phyloP scores from a whole-genome alignment of 2,888 invertebrate species.

The Germaria angustata region DNA sequence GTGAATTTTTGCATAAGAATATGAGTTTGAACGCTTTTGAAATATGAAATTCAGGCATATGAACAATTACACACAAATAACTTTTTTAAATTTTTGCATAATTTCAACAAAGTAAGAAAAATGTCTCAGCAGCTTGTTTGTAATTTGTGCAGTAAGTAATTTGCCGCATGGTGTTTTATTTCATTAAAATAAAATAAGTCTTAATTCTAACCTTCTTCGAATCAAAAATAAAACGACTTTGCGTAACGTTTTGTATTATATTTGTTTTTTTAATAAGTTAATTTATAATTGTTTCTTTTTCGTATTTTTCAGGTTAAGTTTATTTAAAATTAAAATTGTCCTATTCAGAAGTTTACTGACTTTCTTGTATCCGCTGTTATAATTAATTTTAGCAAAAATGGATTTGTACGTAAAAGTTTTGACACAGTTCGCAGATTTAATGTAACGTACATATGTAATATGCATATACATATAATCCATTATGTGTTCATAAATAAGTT shows the following conservation, averaged over 20 bases:
- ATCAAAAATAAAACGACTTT: conserved; percentile 12
- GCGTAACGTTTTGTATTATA: background rate
- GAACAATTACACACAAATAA: no score
- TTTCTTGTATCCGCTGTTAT: conserved; percentile 11
- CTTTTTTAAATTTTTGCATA: no score
- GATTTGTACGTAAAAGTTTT: conserved; percentile 7
- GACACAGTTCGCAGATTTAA: background rate
- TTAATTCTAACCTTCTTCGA: no score
- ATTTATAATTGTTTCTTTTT: conserved; percentile 36
- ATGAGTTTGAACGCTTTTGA: no score
- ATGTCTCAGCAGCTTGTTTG: no score
- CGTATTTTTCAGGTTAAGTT: conserved; percentile 66
- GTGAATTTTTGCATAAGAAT: no score
- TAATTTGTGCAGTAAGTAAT: no score
- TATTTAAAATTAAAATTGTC: conserved; percentile 76
- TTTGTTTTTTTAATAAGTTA: conserved; percentile 62
- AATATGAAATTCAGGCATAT: no score
- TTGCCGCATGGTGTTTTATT: no score
- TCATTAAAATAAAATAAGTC: no score
- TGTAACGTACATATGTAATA: no score
- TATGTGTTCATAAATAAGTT: conserved; percentile 7
- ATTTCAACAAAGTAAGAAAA: no score
- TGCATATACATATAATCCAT: background rate
- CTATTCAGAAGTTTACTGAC: conserved; percentile 71
- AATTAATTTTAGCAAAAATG: background rate